Base-by-base conservation (phyloP, 2,888 invertebrate genomes). In the Eledona agricola region DNA sequence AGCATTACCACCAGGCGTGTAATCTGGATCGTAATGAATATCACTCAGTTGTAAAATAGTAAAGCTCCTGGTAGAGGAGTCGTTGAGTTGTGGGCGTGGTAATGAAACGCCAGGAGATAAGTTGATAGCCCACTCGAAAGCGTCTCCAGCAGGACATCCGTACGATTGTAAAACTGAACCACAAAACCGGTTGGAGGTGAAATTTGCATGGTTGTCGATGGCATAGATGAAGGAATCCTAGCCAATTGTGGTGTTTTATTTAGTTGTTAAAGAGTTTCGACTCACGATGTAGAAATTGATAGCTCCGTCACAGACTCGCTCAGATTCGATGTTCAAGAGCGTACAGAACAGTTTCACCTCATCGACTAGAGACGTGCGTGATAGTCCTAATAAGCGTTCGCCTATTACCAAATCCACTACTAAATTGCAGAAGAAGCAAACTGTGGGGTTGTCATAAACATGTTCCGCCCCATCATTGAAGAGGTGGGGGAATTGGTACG, bases 1-100 rank as follows among this genome's bases (percentile, higher is more conserved):
- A 0, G 88, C 86, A 20, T 84, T 83, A 0, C 87, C 82, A 16
- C 82, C 83, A 0, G 82, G 78, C 54, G 81, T 79, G 69, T 94
- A 95, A 2, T 82, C 68, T 0, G 87, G 86, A 73, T 95, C 94
- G 47, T 88, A 83, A 69, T 95, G 95, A 9, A 90, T 82, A 69
- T 95, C 92, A 0, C 88, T 83, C 17, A 92, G 66, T 19, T 92
- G 86, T 1, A 87, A 79, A n/a, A 90, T 73, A 58, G 66, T 69
- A 11, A 71, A 57, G 1, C 59, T 37, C 6, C 58, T 45, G 46
- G 42, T 16, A 1, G 12, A 1, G 1, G 16, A 20, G 9, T 5
- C 15, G 22, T 32, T 26, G 10, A 19, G 34, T 16, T 38, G n/a
- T 12, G 45, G 35, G 13, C 46, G 52, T 4, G 25, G 43, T 4